phyloP scores from a whole-genome alignment of 2,113 vertebrate genomes.

The Dinomys branickii region DNA sequence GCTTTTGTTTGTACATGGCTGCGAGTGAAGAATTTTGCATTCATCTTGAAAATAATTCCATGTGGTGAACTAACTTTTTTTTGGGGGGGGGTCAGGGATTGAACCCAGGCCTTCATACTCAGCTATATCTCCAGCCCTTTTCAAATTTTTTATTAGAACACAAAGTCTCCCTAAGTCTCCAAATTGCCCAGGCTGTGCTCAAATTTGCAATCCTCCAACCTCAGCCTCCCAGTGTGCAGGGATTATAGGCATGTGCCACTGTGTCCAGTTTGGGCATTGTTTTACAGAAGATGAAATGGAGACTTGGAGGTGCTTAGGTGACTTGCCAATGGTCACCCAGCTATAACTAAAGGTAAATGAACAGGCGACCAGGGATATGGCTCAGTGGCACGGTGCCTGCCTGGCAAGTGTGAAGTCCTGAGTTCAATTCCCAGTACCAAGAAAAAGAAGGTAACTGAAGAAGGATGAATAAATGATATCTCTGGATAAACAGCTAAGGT shows the following conservation, averaged over 20 bases:
- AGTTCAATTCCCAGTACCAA: too few relatives aligned
- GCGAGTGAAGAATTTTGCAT: background rate
- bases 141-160: background rate
- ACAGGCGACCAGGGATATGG: background rate
- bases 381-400: too few relatives aligned
- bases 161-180: background rate
- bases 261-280: background rate
- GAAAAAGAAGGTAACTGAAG: background rate
- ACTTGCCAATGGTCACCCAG: background rate
- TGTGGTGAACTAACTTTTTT: rapidly evolving
- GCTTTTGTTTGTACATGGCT: background rate
- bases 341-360: background rate
- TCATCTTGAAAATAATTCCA: constrained; percentile 1
- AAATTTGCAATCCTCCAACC: background rate
- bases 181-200: background rate
- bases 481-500: background rate
- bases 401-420: too few relatives aligned
- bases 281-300: background rate
- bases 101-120: background rate
- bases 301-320: background rate
- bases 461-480: background rate
- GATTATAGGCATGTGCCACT: background rate
- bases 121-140: background rate
- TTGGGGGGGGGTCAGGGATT: background rate
- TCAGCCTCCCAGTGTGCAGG: background rate